Evolutionary conservation across 2,113 vertebrate genomes (phyloP).

Genomic region (Meleagris gallopavo): DNA sequence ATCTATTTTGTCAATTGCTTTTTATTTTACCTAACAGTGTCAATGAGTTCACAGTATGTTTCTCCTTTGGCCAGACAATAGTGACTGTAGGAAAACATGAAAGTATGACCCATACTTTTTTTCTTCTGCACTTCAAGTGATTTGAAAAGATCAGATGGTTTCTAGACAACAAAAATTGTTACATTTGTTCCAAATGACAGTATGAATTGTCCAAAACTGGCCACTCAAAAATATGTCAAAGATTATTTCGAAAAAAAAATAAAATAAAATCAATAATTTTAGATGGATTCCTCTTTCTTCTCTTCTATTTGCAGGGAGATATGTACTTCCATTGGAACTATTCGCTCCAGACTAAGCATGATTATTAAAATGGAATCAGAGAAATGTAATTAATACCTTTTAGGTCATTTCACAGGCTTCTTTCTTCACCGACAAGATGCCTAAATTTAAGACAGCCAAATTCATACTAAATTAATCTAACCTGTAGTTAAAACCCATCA

Average conservation of each 20-base stretch:
- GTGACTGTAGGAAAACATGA: neutral
- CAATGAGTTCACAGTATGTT: slow-evolving; percentile 12
- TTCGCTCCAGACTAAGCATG: neutral
- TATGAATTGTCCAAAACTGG: neutral
- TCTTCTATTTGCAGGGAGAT: neutral
- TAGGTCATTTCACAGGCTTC: neutral
- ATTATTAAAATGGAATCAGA: neutral
- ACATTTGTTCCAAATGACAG: neutral
- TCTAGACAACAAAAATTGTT: neutral
- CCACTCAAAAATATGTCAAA: neutral
- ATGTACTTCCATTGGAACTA: neutral
- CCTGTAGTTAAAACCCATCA: slow-evolving; percentile 23
- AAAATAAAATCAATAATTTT: neutral
- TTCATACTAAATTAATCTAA: slow-evolving; percentile 11
- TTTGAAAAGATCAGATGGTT: neutral
- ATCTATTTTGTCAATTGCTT: slow-evolving; percentile 26
- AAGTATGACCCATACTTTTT: neutral
- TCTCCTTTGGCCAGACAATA: neutral
- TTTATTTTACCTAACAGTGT: slow-evolving; percentile 19
- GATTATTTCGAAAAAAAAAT: neutral
- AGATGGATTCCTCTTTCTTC: neutral
- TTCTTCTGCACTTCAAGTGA: neutral
- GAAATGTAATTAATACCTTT: neutral
- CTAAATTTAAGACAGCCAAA: neutral
- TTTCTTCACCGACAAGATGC: neutral